These are phyloP conservation scores for Crenichthys baileyi DNA, from an alignment of 2,797 vertebrate species.

Conservation along the genomic window DNA sequence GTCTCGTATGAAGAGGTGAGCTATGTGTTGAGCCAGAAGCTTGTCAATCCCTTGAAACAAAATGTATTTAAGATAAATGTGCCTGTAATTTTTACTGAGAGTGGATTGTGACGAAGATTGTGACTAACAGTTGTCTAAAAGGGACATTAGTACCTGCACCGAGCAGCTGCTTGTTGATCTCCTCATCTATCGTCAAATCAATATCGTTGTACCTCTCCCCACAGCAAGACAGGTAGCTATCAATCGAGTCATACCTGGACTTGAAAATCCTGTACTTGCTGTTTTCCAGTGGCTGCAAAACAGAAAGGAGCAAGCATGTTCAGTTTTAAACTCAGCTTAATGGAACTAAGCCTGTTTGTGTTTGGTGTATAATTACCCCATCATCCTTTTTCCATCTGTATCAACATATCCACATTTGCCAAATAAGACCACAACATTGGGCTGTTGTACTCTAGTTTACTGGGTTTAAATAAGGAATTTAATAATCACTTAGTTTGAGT, in stretches of 20 bases:
- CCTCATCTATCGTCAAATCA: conserved; percentile 92
- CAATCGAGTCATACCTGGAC: conserved; percentile 98
- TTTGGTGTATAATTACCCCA: neutral
- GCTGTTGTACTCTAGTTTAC: neutral
- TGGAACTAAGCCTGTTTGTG: neutral
- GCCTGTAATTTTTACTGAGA: neutral
- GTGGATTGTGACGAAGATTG: neutral
- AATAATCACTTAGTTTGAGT: neutral
- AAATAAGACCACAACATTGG: neutral
- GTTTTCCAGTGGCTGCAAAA: conserved; percentile 90
- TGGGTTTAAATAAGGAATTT: neutral
- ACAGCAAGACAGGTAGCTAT: conserved; percentile 96
- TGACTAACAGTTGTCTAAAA: neutral
- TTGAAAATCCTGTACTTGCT: conserved; percentile 95
- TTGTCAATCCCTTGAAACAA: conserved; percentile 91
- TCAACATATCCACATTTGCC: neutral
- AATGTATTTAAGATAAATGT: neutral
- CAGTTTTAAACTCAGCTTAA: no score
- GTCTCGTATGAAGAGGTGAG: conserved; percentile 98
- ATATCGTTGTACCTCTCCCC: conserved; percentile 99
- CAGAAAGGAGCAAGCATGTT: neutral
- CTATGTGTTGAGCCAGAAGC: conserved; percentile 96
- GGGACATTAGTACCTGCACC: conserved; percentile 82
- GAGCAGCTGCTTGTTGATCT: conserved; percentile 91
- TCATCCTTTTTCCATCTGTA: neutral